A percentile compares a stretch with the other conserved stretches of the same genome.
phyloP scores from a whole-genome alignment of 2,888 invertebrate genomes.

The Patella ulyssiponensis region DNA sequence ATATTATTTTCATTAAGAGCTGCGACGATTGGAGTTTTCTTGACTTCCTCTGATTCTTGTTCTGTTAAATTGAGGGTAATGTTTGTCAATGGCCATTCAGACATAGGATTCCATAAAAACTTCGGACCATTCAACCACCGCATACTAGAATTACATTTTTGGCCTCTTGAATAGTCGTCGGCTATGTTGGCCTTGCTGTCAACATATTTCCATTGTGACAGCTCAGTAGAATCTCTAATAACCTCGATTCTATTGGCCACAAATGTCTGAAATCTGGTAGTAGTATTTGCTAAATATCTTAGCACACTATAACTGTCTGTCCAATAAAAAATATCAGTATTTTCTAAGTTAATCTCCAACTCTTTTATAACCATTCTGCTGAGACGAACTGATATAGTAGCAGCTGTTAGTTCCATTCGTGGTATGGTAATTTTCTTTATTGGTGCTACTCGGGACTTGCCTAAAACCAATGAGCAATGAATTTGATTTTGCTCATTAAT shows the following conservation, averaged over 20 bases:
- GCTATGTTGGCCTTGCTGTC: background rate
- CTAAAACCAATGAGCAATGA: constrained; percentile 19
- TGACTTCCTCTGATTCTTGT: constrained; percentile 13
- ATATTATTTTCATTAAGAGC: background rate
- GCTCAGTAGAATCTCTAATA: constrained; percentile 14
- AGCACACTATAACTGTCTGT: constrained; percentile 12
- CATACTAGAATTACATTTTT: background rate
- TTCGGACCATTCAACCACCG: constrained; percentile 11
- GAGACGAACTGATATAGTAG: background rate
- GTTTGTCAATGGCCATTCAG: constrained; percentile 4
- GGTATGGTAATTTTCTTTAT: constrained; percentile 22
- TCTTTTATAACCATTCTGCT: background rate
- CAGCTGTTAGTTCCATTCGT: constrained; percentile 23
- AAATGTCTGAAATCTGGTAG: constrained; percentile 19
- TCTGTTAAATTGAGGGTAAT: background rate
- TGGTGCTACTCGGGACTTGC: constrained; percentile 18
- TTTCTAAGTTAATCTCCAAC: constrained; percentile 12
- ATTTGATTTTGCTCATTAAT: constrained; percentile 8
- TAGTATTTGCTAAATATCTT: constrained; percentile 16
- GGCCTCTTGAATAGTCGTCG: constrained; percentile 4
- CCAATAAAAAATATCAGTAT: constrained; percentile 4
- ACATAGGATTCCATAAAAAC: constrained; percentile 6
- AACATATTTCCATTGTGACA: constrained; percentile 9
- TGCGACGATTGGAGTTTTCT: background rate
- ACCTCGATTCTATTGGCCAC: constrained; percentile 18